Evolutionary conservation across 2,888 invertebrate species (phyloP).

Genomic region (Brachypalpus laphriformis): DNA sequence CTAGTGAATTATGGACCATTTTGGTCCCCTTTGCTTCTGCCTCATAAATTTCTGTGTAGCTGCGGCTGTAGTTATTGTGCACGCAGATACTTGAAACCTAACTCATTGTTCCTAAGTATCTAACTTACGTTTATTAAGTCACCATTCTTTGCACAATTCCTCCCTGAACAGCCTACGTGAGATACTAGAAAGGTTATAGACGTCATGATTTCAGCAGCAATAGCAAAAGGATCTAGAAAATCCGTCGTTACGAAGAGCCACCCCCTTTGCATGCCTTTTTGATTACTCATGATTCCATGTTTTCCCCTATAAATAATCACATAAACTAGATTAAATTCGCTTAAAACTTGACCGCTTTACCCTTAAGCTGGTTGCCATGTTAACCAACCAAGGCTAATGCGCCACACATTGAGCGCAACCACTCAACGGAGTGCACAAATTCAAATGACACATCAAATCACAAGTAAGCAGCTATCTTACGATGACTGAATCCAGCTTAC

Average conservation of each 20-base stretch:
- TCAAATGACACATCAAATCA: constrained; percentile 44
- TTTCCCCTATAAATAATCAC: constrained; percentile 3
- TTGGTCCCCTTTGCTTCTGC: too few species aligned
- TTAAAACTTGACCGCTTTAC: constrained; percentile 24
- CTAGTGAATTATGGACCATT: too few species aligned
- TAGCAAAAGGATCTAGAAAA: too few species aligned
- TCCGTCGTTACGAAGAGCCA: background rate
- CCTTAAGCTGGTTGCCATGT: constrained; percentile 11
- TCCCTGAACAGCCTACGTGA: too few species aligned
- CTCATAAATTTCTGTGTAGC: too few species aligned
- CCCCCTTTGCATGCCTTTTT: background rate
- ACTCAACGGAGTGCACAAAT: constrained; percentile 40
- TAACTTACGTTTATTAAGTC: too few species aligned
- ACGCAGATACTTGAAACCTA: too few species aligned
- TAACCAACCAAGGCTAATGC: constrained; percentile 23
- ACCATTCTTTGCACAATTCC: too few species aligned
- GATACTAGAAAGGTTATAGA: too few species aligned
- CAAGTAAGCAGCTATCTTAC: constrained; percentile 56
- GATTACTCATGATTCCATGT: background rate
- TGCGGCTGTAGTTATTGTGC: too few species aligned
- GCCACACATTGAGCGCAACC: background rate
- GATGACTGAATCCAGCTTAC: constrained; percentile 59
- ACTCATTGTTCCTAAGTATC: too few species aligned
- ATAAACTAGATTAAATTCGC: constrained; percentile 16
- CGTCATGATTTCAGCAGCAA: too few species aligned